Base-by-base conservation (phyloP, 1,140 invertebrate species). In the Galleria mellonella region DNA sequence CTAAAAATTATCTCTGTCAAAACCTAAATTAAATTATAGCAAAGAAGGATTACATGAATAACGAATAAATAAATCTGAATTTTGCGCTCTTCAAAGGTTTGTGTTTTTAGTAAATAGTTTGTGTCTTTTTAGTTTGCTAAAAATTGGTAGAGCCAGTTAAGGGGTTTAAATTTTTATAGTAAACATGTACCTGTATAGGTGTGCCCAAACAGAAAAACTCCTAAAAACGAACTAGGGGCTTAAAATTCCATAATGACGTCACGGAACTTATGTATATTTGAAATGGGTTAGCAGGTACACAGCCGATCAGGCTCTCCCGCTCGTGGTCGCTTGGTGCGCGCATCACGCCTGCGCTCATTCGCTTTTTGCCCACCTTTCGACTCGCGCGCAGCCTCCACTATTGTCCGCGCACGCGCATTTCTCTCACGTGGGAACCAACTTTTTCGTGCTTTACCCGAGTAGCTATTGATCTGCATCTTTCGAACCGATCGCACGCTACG, bases 321-420 rank as follows among this genome's bases (percentile, higher is more conserved):
- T 31, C 30, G 30, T n/a, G 30, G 30, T 8, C 8, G 30, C 10
- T 2, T 31, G 30, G 9, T 31, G 10, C 9, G 30, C 30, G 30
- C 30, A 31, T 31, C 30, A 31, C 10, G 30, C 46, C 46, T 54
- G 64, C 62, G 67, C 71, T 78, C 78, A 83, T 81, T 83, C 74
- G 63, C 71, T 83, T 83, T 83, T 83, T 83, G 78, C 72, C 67
- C 68, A 77, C 79, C 79, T 83, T 83, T 83, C 79, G 74, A 81
- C 72, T 68, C 74, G 59, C 72, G 76, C 76, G 78, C 74, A 76
- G 59, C 68, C 62, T 70, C 64, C 64, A 67, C 71, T 47, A 79
- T 83, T 83, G 78, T 83, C 72, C 32, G 43, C 43, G 35, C 47
- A 51, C 51, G 61, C 56, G 72, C 78, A 76, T 81, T 81, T 83